Percentiles rank a stretch among this genome's conserved stretches.
These are phyloP conservation scores for Lasius fuliginosus DNA, from an alignment of 2,888 invertebrate genomes.

Conservation along the genomic window DNA sequence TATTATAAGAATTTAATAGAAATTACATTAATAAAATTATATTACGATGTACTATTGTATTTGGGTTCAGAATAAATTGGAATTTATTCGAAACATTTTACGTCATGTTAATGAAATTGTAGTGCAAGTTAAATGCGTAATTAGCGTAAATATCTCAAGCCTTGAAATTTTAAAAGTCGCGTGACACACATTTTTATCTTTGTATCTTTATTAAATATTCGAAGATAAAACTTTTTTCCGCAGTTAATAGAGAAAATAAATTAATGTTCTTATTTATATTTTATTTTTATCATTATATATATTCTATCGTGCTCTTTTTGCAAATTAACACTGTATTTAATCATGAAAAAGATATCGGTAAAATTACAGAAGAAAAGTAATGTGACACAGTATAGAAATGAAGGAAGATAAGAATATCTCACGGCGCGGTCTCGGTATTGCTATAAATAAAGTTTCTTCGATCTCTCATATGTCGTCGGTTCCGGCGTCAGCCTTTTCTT, in stretches of 20 bases:
- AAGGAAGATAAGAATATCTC: conserved; percentile 15
- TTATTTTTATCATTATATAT: background rate
- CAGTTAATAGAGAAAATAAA: background rate
- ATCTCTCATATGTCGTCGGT: conserved; percentile 39
- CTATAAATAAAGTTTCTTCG: conserved; percentile 54
- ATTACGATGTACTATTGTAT: background rate
- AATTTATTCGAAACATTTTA: background rate
- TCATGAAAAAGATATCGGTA: background rate
- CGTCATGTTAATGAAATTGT: background rate
- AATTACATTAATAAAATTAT: background rate
- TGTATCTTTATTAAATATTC: background rate
- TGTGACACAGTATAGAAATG: background rate
- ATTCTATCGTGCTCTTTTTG: background rate
- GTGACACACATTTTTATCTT: background rate
- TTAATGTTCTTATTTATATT: background rate
- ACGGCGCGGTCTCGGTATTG: background rate
- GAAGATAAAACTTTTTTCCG: background rate
- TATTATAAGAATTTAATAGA: background rate
- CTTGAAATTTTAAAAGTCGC: background rate
- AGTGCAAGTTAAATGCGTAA: background rate
- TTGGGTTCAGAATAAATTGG: background rate
- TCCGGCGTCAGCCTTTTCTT: conserved; percentile 56
- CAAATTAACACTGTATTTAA: background rate
- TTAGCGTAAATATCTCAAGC: background rate
- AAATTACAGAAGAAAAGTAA: background rate